A percentile compares a stretch with the other conserved stretches of the same genome.
Conservation (phyloP, 2,113 vertebrate genomes). For the Paedocypris sp. region DNA sequence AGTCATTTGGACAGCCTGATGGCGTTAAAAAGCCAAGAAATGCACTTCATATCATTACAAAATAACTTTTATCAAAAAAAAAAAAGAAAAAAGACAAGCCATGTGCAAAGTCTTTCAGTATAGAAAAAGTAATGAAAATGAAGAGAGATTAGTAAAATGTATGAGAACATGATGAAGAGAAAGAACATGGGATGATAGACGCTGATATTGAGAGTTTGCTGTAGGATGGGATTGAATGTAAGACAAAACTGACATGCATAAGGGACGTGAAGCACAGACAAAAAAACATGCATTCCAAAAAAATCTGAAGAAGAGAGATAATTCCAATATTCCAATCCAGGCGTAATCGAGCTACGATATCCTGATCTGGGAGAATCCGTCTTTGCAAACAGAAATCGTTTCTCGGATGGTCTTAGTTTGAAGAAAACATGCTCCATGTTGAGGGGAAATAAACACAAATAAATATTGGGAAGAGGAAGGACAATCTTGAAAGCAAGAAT, state of each 20-base stretch:
- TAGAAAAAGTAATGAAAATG: background rate
- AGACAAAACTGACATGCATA: slow-evolving; percentile 13
- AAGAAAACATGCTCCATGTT: slow-evolving; percentile 8
- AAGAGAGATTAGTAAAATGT: background rate
- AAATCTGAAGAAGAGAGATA: slow-evolving; percentile 6
- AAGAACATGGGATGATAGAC: background rate
- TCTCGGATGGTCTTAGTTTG: slow-evolving; percentile 2
- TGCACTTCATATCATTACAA: background rate
- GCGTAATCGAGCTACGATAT: background rate
- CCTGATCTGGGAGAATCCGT: background rate
- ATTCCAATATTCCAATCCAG: background rate
- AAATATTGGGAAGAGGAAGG: background rate
- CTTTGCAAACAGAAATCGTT: background rate
- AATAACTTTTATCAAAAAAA: too few species aligned
- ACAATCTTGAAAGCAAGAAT: background rate
- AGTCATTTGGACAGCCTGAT: slow-evolving; percentile 29
- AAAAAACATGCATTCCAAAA: slow-evolving; percentile 11
- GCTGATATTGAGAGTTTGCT: background rate
- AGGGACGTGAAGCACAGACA: background rate
- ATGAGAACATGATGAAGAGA: background rate
- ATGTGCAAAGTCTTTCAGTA: background rate
- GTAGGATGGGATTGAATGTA: background rate
- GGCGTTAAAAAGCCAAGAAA: background rate
- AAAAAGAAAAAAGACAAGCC: too few species aligned
- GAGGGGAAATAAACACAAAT: background rate